phyloP scores from a whole-genome alignment of 2,888 invertebrate species.

The Drosophila monieri region DNA sequence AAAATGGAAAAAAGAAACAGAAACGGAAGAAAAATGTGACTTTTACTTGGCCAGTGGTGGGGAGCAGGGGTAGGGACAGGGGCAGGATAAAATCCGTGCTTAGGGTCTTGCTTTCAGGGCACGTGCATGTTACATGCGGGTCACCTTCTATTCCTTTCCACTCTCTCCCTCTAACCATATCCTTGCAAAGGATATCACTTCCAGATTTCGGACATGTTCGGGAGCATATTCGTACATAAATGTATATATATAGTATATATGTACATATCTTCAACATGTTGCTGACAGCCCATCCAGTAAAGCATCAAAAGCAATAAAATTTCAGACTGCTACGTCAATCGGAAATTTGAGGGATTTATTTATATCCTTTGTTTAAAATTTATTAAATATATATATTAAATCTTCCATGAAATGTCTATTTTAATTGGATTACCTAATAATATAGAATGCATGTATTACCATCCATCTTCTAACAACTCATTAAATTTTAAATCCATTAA shows the following conservation, averaged over 20 bases:
- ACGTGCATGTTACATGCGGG: conserved; percentile 36
- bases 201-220: conserved; percentile 12
- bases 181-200: conserved; percentile 7
- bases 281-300: conserved; percentile 40
- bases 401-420: too few relatives aligned
- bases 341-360: background rate
- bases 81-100: conserved; percentile 24
- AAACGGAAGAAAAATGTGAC: conserved; percentile 32
- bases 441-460: too few relatives aligned
- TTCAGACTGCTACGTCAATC: background rate
- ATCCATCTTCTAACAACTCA: background rate
- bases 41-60: conserved; percentile 18
- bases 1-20: conserved; percentile 20
- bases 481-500: background rate
- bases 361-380: background rate
- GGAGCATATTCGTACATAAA: background rate
- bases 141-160: background rate
- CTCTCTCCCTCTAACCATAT: background rate
- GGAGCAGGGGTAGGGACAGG: background rate
- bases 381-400: background rate
- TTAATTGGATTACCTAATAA: too few relatives aligned
- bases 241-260: background rate
- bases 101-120: conserved; percentile 25
- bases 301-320: conserved; percentile 4
- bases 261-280: conserved; percentile 25